phyloP scores from a whole-genome alignment of 2,797 vertebrate species.

The Hephaestus fuliginosus region DNA sequence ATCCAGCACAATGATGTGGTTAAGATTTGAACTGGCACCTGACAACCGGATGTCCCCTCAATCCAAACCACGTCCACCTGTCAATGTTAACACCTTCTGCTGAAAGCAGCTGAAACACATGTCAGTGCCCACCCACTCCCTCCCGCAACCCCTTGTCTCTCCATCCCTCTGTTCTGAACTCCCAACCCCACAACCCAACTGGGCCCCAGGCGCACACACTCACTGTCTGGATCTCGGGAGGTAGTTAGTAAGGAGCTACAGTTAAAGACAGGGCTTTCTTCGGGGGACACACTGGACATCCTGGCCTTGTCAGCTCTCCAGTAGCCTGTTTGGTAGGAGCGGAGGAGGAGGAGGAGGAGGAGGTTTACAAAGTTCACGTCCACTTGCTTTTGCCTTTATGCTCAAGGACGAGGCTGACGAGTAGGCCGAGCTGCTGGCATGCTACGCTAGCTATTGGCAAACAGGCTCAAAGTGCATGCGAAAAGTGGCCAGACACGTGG shows the following conservation, averaged over 20 bases:
- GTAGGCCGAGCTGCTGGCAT: slow-evolving; percentile 42
- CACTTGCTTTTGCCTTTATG: slow-evolving; percentile 60
- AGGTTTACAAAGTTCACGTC: slow-evolving; percentile 71
- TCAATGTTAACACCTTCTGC: slow-evolving; percentile 15
- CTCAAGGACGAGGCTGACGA: slow-evolving; percentile 49
- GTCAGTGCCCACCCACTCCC: slow-evolving; percentile 19
- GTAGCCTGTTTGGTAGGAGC: slow-evolving; percentile 96
- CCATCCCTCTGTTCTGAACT: slow-evolving; percentile 8
- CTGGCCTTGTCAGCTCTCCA: slow-evolving; percentile 98
- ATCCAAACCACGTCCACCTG: slow-evolving; percentile 24
- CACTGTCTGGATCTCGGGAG: slow-evolving; percentile 96
- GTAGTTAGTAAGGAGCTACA: slow-evolving; percentile 98
- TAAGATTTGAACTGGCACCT: slow-evolving; percentile 8
- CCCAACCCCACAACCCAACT: slow-evolving; percentile 51
- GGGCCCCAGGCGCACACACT: slow-evolving; percentile 87
- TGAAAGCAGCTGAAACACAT: slow-evolving; percentile 7
- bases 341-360: slow-evolving; percentile 73
- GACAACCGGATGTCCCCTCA: slow-evolving; percentile 1
- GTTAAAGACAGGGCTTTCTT: slow-evolving; percentile 94
- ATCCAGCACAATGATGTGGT: background rate
- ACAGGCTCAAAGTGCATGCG: slow-evolving; percentile 45
- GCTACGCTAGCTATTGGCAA: slow-evolving; percentile 15
- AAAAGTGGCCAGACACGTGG: slow-evolving; percentile 1
- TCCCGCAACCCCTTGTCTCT: slow-evolving; percentile 14
- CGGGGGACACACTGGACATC: slow-evolving; percentile 91